Percentiles rank a stretch among this genome's conserved stretches.
Evolutionary conservation across 30 jellyfish, hydroid and myxozoan genomes (phyloP).

Genomic region (Turritopsis dohrnii): DNA sequence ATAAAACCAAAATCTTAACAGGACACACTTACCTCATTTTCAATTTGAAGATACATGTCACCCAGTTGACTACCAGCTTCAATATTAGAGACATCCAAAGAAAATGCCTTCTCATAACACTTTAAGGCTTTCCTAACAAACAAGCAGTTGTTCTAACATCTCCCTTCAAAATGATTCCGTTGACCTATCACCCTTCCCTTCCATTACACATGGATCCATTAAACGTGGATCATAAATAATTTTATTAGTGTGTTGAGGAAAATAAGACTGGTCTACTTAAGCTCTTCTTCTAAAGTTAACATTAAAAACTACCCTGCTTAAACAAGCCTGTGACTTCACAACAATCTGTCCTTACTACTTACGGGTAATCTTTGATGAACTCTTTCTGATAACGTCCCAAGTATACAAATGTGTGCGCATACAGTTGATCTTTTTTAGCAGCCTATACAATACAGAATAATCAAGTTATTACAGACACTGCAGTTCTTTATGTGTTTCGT

Average conservation of each 20-base stretch:
- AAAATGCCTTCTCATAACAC: constrained; percentile 71
- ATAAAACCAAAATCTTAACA: too few species aligned
- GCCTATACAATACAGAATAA: constrained; percentile 32
- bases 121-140: constrained; percentile 65
- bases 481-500: too few species aligned
- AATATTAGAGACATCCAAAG: constrained; percentile 45
- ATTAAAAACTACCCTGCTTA: too few species aligned
- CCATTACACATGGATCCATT: too few species aligned
- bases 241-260: too few species aligned
- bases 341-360: too few species aligned
- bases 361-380: constrained; percentile 42
- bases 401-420: constrained; percentile 42
- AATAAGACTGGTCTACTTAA: too few species aligned
- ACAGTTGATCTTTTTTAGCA: constrained; percentile 64
- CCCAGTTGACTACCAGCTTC: constrained; percentile 63
- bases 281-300: too few species aligned
- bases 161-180: background rate
- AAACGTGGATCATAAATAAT: too few species aligned
- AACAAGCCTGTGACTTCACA: too few species aligned
- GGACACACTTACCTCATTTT: constrained; percentile 42
- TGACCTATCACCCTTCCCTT: too few species aligned
- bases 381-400: constrained; percentile 76
- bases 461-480: too few species aligned
- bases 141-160: background rate
- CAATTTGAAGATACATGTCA: constrained; percentile 61